These are phyloP conservation scores for Phaethon lepturus DNA, from an alignment of 2,113 vertebrate species.

Conservation along the genomic window DNA sequence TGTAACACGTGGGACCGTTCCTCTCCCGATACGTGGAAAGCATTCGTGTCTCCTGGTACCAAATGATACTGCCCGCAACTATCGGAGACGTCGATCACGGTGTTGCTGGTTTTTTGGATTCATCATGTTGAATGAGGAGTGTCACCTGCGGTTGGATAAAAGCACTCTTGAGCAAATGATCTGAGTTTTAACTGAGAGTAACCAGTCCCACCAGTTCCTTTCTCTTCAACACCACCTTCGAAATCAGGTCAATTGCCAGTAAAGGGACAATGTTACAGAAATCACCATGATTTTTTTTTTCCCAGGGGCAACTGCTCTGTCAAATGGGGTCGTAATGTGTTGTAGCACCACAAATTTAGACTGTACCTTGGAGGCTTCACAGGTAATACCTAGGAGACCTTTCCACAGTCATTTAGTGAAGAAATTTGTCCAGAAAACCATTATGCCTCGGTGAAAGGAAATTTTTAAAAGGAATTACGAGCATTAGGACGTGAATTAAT, in stretches of 20 bases:
- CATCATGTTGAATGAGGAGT: neutral
- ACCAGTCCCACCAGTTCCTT: neutral
- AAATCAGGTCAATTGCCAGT: neutral
- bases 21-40: neutral
- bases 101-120: neutral
- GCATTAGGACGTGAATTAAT: too few relatives aligned
- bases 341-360: neutral
- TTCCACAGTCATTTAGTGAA: neutral
- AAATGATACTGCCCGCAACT: neutral
- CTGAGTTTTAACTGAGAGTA: neutral
- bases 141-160: neutral
- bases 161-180: neutral
- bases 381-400: neutral
- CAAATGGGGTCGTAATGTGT: neutral
- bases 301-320: neutral
- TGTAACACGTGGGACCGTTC: accelerated
- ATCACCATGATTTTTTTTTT: neutral
- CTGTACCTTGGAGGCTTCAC: neutral
- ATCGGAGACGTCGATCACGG: neutral
- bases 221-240: neutral
- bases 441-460: neutral
- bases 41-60: accelerated
- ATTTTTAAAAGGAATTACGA: neutral
- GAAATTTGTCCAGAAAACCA: neutral
- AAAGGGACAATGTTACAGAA: neutral